These are phyloP conservation scores for Zygaena filipendulae DNA, from an alignment of 2,888 invertebrate species.

Conservation along the genomic window DNA sequence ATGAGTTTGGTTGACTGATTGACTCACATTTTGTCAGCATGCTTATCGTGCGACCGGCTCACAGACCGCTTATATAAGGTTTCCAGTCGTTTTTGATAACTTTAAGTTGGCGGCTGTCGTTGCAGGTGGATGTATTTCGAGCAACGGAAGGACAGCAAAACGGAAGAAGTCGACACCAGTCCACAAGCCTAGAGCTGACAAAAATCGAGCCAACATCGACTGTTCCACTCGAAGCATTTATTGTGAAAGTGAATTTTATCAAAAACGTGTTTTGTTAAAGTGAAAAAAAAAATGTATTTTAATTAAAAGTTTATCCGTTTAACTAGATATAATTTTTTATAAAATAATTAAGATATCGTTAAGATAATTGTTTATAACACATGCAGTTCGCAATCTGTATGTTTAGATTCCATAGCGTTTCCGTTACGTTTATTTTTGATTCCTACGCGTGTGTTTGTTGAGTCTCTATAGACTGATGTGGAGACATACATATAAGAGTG, in stretches of 20 bases:
- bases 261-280: too few relatives aligned
- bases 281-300: slow-evolving; percentile 32
- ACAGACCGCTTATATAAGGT: too few relatives aligned
- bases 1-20: too few relatives aligned
- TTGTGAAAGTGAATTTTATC: too few relatives aligned
- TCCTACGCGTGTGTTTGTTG: slow-evolving; percentile 37
- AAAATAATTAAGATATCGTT: slow-evolving; percentile 3
- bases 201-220: too few relatives aligned
- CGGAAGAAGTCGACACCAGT: slow-evolving; percentile 29
- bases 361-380: slow-evolving; percentile 7
- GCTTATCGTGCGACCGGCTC: too few relatives aligned
- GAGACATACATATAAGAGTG: slow-evolving; percentile 52
- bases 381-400: slow-evolving; percentile 24
- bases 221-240: too few relatives aligned
- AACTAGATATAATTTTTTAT: slow-evolving; percentile 6
- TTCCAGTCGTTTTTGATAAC: too few relatives aligned
- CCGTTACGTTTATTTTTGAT: slow-evolving; percentile 41
- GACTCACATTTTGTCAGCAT: too few relatives aligned
- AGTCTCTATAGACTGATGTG: slow-evolving; percentile 46
- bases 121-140: slow-evolving; percentile 77
- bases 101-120: too few relatives aligned
- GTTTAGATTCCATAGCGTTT: slow-evolving; percentile 28
- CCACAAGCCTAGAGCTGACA: too few relatives aligned
- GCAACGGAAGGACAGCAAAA: slow-evolving; percentile 62
- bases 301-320: slow-evolving; percentile 17